Evolutionary conservation across 2,797 vertebrate genomes (phyloP).

Genomic region (Brachyalestes nurse): DNA sequence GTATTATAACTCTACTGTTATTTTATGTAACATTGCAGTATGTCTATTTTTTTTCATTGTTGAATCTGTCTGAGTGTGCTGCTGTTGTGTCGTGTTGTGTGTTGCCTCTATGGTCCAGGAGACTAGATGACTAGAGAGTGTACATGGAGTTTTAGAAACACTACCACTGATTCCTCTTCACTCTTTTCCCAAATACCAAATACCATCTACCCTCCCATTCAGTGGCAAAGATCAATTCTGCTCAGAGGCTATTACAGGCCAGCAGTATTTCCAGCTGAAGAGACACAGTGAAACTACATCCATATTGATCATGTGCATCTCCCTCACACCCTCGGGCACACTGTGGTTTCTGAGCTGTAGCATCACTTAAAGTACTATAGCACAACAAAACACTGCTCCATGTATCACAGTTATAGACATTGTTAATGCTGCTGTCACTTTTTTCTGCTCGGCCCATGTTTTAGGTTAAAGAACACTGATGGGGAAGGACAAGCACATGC

Average conservation of each 20-base stretch:
- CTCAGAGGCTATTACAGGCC: constrained; percentile 25
- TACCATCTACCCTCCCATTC: too few relatives aligned
- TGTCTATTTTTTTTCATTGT: too few relatives aligned
- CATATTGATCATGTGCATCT: constrained; percentile 9
- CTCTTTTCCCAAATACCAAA: neutral
- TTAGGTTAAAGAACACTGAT: too few relatives aligned
- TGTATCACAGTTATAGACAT: neutral
- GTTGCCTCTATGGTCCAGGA: too few relatives aligned
- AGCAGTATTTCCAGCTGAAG: constrained; percentile 19
- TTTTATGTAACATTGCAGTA: too few relatives aligned
- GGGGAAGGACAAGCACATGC: too few relatives aligned
- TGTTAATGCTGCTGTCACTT: neutral
- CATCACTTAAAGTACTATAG: neutral
- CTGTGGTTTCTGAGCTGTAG: constrained; percentile 13
- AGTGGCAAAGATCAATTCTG: constrained; percentile 3
- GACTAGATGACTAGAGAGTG: neutral
- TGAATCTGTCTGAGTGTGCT: too few relatives aligned
- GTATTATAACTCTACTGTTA: too few relatives aligned
- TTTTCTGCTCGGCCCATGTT: neutral
- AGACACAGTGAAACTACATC: neutral
- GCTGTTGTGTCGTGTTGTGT: too few relatives aligned
- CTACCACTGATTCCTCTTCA: neutral
- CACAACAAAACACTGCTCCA: constrained; percentile 11
- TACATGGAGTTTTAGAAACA: neutral
- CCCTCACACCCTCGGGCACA: constrained; percentile 10